Base-by-base conservation (phyloP, 2,113 vertebrate genomes). In the Serilophus lunatus region DNA sequence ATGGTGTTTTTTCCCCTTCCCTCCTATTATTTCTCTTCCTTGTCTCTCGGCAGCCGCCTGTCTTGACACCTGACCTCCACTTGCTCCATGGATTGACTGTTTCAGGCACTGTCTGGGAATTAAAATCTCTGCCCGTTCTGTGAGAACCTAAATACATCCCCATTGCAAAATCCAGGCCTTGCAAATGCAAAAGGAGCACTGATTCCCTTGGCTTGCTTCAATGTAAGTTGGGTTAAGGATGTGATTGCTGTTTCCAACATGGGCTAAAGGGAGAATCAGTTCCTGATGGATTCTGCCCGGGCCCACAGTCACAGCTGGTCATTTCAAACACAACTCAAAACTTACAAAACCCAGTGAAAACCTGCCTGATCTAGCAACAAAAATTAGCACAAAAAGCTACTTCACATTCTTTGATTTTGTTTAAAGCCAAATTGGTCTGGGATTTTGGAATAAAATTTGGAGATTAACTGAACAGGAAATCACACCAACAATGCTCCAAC, bases 1-100 rank as follows among this genome's bases (percentile, higher is more conserved):
- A 97, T 93, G 91, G 92, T 57, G 0, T 5, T 64, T 85, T 91
- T 74, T 61, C 45, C 50, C 57, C 88, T 94, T 93, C 84, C 71
- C 93, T 97, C 91, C 78, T 94, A 94, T 95, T 95, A 96, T 96
- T 96, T 94, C 88, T 94, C 86, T 89, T 79, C 84, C 87, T 89
- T 90, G 95, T 92, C 93, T 95, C 95, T 94, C 40, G 65, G 90
- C 89, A 94, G 90, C 94, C 93, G 83, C 83, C 88, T 91, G 90
- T 93, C 92, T 68, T 94, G 96, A 93, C 96, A 93, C 26, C 70
- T 78, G 92, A 95, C 94, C 96, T 92, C 57, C 83, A 24, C 91
- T 82, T 92, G 93, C 93, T 95, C 91, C 88, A 57, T 4, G 53
- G 84, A 90, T 82, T 83, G 92, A 94, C 91, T 83, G 54, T 82